phyloP scores from a whole-genome alignment of 2,113 vertebrate genomes.

The Cyanocitta stelleri region DNA sequence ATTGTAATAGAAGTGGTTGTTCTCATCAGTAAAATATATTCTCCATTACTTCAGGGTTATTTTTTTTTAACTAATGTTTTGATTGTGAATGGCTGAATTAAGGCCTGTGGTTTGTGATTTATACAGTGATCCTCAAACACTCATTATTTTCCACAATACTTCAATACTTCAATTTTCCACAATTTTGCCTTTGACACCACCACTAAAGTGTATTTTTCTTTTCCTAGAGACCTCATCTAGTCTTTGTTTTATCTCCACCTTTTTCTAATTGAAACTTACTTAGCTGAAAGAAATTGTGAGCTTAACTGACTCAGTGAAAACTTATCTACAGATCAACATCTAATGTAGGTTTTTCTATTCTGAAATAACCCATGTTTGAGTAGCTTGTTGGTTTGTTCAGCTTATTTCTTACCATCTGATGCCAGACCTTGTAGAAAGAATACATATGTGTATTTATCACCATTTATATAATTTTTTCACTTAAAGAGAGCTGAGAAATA shows the following conservation, averaged over 20 bases:
- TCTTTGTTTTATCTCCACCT: not conserved
- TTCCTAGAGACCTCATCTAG: not conserved
- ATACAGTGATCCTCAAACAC: not conserved
- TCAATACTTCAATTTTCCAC: no score
- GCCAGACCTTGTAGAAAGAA: not conserved
- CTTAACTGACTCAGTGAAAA: not conserved
- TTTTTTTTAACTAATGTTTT: not conserved
- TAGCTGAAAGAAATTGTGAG: not conserved
- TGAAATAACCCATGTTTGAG: not conserved
- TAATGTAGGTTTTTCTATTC: not conserved
- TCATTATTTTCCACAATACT: not conserved
- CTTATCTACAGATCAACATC: not conserved
- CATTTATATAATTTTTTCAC: not conserved
- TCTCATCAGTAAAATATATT: not conserved
- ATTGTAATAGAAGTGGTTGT: not conserved
- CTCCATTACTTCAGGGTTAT: not conserved
- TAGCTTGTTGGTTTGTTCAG: not conserved
- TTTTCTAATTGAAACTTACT: not conserved
- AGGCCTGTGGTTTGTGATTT: not conserved
- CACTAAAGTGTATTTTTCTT: not conserved
- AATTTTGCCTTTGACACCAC: not conserved
- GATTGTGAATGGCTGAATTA: not conserved
- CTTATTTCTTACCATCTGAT: not conserved
- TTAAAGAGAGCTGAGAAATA: not conserved
- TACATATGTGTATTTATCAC: not conserved